Base-by-base conservation (phyloP, 1,140 invertebrate genomes). In the Zaprionus nigranus region DNA sequence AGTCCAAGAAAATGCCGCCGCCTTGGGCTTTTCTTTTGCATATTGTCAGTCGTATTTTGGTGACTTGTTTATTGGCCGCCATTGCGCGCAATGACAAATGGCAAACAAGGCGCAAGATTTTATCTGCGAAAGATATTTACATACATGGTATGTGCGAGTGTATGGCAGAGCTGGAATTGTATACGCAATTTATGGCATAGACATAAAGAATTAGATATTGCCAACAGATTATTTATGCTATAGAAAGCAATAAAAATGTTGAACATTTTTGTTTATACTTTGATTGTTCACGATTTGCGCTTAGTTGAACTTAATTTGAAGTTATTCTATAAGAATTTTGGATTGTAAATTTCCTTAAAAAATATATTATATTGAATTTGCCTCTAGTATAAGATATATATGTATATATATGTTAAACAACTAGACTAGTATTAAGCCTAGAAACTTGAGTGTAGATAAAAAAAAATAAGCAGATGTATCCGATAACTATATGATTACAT, bases 1-100 rank as follows among this genome's bases (percentile, higher is more conserved):
- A 46, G 40, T 46, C 40, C n/a, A 17, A 17, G n/a, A 46, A 46
- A 46, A 17, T 66, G 51, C 62, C 67, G 51, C 34, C 53, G 61
- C 46, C 62, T 68, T 40, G 34, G 38, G 51, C 59, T 40, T 49
- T 79, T 38, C 36, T 61, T 53, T 46, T 56, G 54, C 11, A 57
- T 57, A 34, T 66, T 62, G 64, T 65, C 66, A 75, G 78, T 69
- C 75, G 40, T 17, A 78, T 86, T 82, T 85, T 78, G 65, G 54
- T 81, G 82, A 71, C 78, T 80, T 86, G 64, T 79, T 87, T 82
- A 85, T 86, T 87, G 65, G 76, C 57, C 63, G 63, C 26, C 59
- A 12, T 53, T 61, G 46, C 40, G 38, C 69, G 34, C 64, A 43
- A 17, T 75, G 77, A 87, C 84, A 75, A 87, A 87, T 74, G 75